Conservation (phyloP, 2,797 vertebrate species). For the Sebastes flavidus region DNA sequence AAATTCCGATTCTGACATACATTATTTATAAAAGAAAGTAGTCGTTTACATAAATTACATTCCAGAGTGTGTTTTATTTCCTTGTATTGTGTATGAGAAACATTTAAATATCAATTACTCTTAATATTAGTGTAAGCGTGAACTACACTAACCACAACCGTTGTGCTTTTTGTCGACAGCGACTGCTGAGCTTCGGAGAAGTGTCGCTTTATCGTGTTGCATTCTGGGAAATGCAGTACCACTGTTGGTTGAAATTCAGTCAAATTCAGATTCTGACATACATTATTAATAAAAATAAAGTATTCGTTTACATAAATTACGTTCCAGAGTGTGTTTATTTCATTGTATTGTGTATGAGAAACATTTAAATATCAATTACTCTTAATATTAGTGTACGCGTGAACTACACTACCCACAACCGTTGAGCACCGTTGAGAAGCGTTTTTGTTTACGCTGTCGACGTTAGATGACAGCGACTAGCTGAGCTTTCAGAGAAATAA, state of each 20-base stretch:
- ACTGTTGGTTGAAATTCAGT: accelerated
- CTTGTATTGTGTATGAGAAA: accelerated
- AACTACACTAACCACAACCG: slow-evolving; percentile 79
- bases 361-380: not conserved
- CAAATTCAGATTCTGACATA: not conserved
- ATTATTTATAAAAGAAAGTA: accelerated
- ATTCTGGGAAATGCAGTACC: slow-evolving; percentile 63
- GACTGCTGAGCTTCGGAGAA: slow-evolving; percentile 25
- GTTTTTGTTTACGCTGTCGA: slow-evolving; percentile 15
- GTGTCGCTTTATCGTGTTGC: not conserved
- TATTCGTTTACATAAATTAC: accelerated
- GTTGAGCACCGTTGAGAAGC: not conserved
- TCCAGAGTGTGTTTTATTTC: accelerated
- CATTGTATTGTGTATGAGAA: accelerated
- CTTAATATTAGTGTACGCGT: accelerated
- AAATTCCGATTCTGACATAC: not conserved
- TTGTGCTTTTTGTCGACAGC: slow-evolving; percentile 37
- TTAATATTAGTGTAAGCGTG: accelerated
- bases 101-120: accelerated
- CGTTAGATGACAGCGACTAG: slow-evolving; percentile 59
- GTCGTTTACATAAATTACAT: accelerated
- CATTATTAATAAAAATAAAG: accelerated
- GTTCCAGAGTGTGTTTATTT: accelerated
- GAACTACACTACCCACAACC: slow-evolving; percentile 79
- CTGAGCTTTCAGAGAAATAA: slow-evolving; percentile 50